A percentile compares a stretch with the other conserved stretches of the same genome.
Conservation (phyloP, 2,113 vertebrate species). For the Chiloscyllium plagiosum region DNA sequence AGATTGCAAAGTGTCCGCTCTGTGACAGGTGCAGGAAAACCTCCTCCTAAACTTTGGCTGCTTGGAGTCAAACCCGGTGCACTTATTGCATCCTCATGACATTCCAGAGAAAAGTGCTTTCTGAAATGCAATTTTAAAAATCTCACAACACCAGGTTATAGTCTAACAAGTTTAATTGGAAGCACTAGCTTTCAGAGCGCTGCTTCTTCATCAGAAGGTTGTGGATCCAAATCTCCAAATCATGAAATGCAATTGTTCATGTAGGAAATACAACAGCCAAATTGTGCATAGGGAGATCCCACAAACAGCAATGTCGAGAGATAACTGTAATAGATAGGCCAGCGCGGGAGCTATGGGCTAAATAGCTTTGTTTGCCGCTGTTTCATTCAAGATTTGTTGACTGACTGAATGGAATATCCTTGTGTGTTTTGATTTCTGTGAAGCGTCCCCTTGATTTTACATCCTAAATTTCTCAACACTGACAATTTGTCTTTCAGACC, state of each 20-base stretch:
- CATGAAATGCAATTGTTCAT: not conserved
- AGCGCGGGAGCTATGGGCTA: not conserved
- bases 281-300: not conserved
- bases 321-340: not conserved
- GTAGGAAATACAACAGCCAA: not conserved
- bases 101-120: not conserved
- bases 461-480: not conserved
- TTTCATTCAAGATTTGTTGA: not conserved
- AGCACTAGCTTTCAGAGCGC: too few species aligned
- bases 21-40: not conserved
- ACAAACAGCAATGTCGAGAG: not conserved
- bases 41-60: not conserved
- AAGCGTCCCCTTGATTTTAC: not conserved
- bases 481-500: slow-evolving; percentile 58
- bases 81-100: not conserved
- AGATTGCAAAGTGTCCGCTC: not conserved
- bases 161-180: too few species aligned
- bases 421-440: not conserved
- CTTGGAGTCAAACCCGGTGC: not conserved
- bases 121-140: not conserved
- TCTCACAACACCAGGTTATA: too few species aligned
- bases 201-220: too few species aligned
- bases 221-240: too few species aligned
- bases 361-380: not conserved
- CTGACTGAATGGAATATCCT: not conserved